Base-by-base conservation (phyloP, 2,888 invertebrate genomes). In the Galeopsomyia nigrocyanea region DNA sequence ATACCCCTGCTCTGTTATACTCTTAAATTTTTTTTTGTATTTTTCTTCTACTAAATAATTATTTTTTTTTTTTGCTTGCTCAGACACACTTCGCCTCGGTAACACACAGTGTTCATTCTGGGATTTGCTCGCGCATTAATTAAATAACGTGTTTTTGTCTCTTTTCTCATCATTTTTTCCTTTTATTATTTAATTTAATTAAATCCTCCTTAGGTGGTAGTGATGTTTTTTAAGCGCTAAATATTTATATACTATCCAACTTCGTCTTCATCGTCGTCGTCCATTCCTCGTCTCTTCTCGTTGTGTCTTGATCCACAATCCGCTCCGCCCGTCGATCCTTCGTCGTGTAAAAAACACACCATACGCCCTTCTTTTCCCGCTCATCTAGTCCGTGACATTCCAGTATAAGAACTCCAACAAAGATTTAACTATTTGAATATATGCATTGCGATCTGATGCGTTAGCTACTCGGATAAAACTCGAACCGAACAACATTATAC, bases 351-450 rank as follows among this genome's bases (percentile, higher is more conserved):
- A 60, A 67, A 26, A 26, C 26, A 62, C 31, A 65, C 10, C 39
- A 10, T 49, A 61, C 68, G 50, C 55, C 58, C 51, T 58, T 68
- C 50, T 50, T 60, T 68, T 64, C 68, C 60, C 60, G 49, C 16
- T 60, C 51, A 14, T 69, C 61, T 53, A 22, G 58, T 61, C 50
- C 53, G 49, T 62, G 21, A 31, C 69, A 63, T 68, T 66, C 68
- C 68, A 62, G 57, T 65, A 71, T 65, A 65, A 71, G 71, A 74
- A 65, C 55, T 71, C 75, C 76, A 78, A 78, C 79, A 78, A 81
- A 80, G 79, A 82, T 76, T 81, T 77, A 77, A 78, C 79, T 79
- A 82, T 81, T 79, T 77, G 78, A 80, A 79, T 80, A 79, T 79
- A 81, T 80, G 80, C 78, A 78, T 80, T 79, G 79, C 80, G 76